Evolutionary conservation across 2,888 invertebrate genomes (phyloP).

Genomic region (Criorhina ranunculi): DNA sequence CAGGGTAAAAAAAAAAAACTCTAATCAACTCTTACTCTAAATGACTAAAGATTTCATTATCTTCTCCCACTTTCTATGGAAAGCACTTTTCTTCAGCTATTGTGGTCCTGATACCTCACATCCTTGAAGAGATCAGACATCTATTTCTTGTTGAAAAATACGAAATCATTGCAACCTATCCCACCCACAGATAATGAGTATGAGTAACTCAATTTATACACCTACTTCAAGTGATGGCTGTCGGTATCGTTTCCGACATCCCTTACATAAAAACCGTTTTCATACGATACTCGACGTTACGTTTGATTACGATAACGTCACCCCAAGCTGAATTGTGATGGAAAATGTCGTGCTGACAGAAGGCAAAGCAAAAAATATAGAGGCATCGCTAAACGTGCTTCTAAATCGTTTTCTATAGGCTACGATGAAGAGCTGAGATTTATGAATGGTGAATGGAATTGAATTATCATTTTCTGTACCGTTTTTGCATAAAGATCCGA

Average conservation of each 20-base stretch:
- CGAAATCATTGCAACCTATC: conserved; percentile 15
- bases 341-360: conserved; percentile 40
- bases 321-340: conserved; percentile 36
- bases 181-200: neutral
- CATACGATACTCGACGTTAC: conserved; percentile 1
- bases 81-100: too few species aligned
- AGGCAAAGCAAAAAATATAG: conserved; percentile 10
- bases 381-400: neutral
- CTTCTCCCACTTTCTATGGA: too few species aligned
- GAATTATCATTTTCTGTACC: conserved; percentile 37
- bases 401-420: conserved; percentile 6
- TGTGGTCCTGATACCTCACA: too few species aligned
- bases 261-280: neutral
- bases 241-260: conserved; percentile 24
- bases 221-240: neutral
- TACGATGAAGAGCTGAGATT: neutral
- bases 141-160: neutral
- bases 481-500: neutral
- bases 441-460: conserved; percentile 37
- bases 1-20: too few species aligned
- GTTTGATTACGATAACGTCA: conserved; percentile 11
- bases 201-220: conserved; percentile 50
- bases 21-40: too few species aligned
- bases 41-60: too few species aligned
- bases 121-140: too few species aligned